Conservation (phyloP, 2,888 invertebrate genomes). For the Microplitis manilae region DNA sequence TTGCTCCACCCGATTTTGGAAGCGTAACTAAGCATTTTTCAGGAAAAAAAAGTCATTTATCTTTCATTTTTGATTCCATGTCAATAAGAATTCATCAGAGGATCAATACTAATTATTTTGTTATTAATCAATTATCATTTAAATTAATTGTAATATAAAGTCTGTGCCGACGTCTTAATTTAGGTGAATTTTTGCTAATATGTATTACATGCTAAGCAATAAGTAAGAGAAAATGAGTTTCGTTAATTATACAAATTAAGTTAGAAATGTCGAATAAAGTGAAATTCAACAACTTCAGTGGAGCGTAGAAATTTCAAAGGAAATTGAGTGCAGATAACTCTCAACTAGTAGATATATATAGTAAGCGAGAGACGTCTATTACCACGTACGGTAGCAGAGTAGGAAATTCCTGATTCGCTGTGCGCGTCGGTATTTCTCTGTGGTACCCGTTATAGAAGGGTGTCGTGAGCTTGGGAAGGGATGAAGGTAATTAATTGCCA, state of each 20-base stretch:
- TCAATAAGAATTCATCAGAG: too few species aligned
- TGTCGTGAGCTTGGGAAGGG: slow-evolving; percentile 62
- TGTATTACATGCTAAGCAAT: too few species aligned
- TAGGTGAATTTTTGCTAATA: too few species aligned
- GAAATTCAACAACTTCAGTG: slow-evolving; percentile 1
- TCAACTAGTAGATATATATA: slow-evolving; percentile 11
- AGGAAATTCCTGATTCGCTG: slow-evolving; percentile 41
- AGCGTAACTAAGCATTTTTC: too few species aligned
- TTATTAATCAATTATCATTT: too few species aligned
- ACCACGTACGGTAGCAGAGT: slow-evolving; percentile 36
- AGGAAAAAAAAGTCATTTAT: too few species aligned
- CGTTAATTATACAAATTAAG: neutral
- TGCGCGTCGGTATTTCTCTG: slow-evolving; percentile 52
- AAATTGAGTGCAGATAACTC: slow-evolving; percentile 31
- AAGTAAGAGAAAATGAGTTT: too few species aligned
- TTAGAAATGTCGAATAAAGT: neutral
- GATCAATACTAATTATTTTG: too few species aligned
- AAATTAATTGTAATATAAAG: too few species aligned
- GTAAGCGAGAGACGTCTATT: slow-evolving; percentile 42
- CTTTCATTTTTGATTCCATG: too few species aligned
- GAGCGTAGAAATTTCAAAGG: slow-evolving; percentile 10
- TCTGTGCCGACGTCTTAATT: too few species aligned
- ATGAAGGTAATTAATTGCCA: slow-evolving; percentile 72
- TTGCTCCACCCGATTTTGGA: too few species aligned
- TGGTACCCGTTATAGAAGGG: slow-evolving; percentile 64